These are phyloP conservation scores for Bujurquina vittata DNA, from an alignment of 2,113 vertebrate genomes.

Conservation along the genomic window DNA sequence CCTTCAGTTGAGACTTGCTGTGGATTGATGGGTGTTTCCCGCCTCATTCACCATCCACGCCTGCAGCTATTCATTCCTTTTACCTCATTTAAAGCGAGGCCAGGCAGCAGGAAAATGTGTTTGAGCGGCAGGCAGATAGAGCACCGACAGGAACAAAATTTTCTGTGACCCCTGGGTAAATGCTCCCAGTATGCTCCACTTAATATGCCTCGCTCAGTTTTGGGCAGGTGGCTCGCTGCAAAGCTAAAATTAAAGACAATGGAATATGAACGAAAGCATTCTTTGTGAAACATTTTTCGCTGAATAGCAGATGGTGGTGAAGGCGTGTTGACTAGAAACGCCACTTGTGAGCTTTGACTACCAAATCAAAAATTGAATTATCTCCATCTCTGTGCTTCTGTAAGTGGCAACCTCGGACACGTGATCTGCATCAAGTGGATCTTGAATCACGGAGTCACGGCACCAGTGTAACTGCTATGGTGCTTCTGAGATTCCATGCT, in stretches of 20 bases:
- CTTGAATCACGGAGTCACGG: too few relatives aligned
- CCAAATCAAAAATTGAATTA: background rate
- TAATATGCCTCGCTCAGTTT: background rate
- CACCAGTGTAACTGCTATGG: too few relatives aligned
- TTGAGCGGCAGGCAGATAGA: background rate
- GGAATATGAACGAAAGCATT: background rate
- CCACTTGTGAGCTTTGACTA: background rate
- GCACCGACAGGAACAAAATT: background rate
- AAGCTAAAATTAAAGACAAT: background rate
- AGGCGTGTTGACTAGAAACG: background rate
- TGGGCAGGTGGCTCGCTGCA: slow-evolving; percentile 24
- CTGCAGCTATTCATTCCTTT: slow-evolving; percentile 72
- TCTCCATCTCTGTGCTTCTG: background rate
- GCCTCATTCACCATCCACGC: slow-evolving; percentile 46
- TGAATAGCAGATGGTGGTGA: background rate
- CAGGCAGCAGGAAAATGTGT: slow-evolving; percentile 49
- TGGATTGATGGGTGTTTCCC: slow-evolving; percentile 60
- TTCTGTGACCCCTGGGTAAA: slow-evolving; percentile 26
- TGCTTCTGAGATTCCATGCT: too few relatives aligned
- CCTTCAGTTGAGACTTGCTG: slow-evolving; percentile 65
- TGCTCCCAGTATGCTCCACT: background rate
- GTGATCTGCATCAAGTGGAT: too few relatives aligned
- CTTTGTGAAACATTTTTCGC: background rate
- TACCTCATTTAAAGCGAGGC: slow-evolving; percentile 50
- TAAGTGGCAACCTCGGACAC: too few relatives aligned